Conservation (phyloP, 2,888 invertebrate species). For the Heliconius aoede region DNA sequence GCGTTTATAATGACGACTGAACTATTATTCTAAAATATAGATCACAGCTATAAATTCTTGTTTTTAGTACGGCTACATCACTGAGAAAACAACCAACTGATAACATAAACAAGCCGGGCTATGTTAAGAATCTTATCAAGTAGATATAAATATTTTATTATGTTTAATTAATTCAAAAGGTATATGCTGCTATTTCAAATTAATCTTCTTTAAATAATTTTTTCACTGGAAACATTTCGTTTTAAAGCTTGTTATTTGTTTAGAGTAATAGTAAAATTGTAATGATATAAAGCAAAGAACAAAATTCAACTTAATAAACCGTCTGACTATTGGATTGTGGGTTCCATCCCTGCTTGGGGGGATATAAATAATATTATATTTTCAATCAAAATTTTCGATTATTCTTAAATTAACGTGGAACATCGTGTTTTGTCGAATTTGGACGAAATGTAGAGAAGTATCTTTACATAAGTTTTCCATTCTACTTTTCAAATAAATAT, state of each 20-base stretch:
- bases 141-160: slow-evolving; percentile 32
- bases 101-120: slow-evolving; percentile 37
- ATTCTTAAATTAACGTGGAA: too few relatives aligned
- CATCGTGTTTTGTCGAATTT: too few relatives aligned
- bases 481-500: too few relatives aligned
- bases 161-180: slow-evolving; percentile 14
- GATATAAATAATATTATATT: too few relatives aligned
- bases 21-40: background rate
- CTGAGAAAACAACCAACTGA: slow-evolving; percentile 24
- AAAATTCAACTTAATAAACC: background rate
- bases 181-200: slow-evolving; percentile 6
- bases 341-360: background rate
- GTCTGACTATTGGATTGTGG: background rate
- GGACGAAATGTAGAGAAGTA: too few relatives aligned
- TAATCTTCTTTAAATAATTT: background rate
- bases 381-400: too few relatives aligned
- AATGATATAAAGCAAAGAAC: background rate
- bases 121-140: slow-evolving; percentile 27
- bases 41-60: background rate
- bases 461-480: too few relatives aligned
- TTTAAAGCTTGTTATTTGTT: background rate
- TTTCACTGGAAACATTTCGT: background rate
- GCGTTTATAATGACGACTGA: background rate
- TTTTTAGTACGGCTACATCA: background rate
- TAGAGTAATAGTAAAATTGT: background rate